Base-by-base conservation (phyloP, 1,140 invertebrate genomes). In the Aphis gossypii region DNA sequence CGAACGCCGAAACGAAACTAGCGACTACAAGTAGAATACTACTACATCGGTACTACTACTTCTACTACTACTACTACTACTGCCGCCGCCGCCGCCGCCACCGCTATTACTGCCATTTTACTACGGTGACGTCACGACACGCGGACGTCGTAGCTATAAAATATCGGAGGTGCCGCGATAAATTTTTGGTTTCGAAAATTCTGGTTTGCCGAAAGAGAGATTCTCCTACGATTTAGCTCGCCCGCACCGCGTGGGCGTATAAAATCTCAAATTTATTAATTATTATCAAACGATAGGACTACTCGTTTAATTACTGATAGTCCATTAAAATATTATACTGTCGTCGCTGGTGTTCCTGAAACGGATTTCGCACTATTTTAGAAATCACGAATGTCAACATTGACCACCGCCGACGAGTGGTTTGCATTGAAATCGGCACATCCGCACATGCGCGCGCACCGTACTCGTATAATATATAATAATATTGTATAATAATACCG, bases 361-460 rank as follows among this genome's bases (percentile, higher is more conserved):
- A 44, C 23, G 23, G 38, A 86, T 25, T 44, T 83, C 35, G 7
- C 8, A 60, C 56, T 30, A 25, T 46, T 46, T 4, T 83, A 41
- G 35, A 38, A 9, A 83, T 9, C 23, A 41, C 44, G 35, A 87
- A 46, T 87, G 44, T 88, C n/a, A 89, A 23, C n/a, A 88, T 21
- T 21, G 20, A 20, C 46, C 14, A 21, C 3, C 9, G 21, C 23
- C 82, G 44, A 88, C 86, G 30, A 35, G 86, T 1, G 48, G 87
- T 89, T 89, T 46, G n/a, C 87, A 89, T 89, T 89, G 87, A 89
- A 54, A 89, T 30, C 87, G 46, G 11, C 41, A 86, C 60, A 76
- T 76, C n/a, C 60, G 60, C 60, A 76, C 35, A 83, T 38, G 38
- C 83, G 83, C 44, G 30, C 84, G 84, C 38, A 86, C 35, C 0